A percentile compares a stretch with the other conserved stretches of the same genome.
Evolutionary conservation across 2,888 invertebrate genomes (phyloP).

Genomic region (Theodoxus fluviatilis): DNA sequence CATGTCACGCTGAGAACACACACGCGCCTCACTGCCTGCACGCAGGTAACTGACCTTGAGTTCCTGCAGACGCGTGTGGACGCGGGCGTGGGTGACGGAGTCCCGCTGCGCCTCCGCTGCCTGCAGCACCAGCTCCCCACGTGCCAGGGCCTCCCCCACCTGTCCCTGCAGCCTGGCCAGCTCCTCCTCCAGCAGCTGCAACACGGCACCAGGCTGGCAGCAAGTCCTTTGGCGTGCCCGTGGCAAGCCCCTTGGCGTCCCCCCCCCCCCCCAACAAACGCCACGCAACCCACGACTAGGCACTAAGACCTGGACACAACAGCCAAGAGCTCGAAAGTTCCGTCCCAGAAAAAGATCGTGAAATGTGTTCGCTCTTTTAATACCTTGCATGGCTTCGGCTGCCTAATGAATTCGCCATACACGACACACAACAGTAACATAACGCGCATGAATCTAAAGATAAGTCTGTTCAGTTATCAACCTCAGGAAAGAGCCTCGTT

Average conservation of each 20-base stretch:
- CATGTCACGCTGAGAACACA: neutral
- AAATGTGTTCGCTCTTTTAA: too few species aligned
- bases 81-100: slow-evolving; percentile 45
- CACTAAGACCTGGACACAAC: too few species aligned
- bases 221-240: neutral
- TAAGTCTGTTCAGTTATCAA: too few species aligned
- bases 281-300: neutral
- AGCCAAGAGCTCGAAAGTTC: too few species aligned
- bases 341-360: too few species aligned
- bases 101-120: slow-evolving; percentile 37
- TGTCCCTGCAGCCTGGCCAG: slow-evolving; percentile 40
- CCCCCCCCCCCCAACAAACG: neutral
- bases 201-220: slow-evolving; percentile 14
- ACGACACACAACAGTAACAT: too few species aligned
- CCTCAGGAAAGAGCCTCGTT: too few species aligned
- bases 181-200: slow-evolving; percentile 48
- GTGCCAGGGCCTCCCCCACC: slow-evolving; percentile 42
- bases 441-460: too few species aligned
- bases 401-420: too few species aligned
- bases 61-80: slow-evolving; percentile 48
- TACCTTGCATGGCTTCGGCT: too few species aligned
- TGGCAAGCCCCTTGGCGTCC: neutral
- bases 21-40: neutral
- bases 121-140: slow-evolving; percentile 44
- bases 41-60: slow-evolving; percentile 44